phyloP scores from a whole-genome alignment of 2,888 invertebrate species.

The Phyllotreta striolata region DNA sequence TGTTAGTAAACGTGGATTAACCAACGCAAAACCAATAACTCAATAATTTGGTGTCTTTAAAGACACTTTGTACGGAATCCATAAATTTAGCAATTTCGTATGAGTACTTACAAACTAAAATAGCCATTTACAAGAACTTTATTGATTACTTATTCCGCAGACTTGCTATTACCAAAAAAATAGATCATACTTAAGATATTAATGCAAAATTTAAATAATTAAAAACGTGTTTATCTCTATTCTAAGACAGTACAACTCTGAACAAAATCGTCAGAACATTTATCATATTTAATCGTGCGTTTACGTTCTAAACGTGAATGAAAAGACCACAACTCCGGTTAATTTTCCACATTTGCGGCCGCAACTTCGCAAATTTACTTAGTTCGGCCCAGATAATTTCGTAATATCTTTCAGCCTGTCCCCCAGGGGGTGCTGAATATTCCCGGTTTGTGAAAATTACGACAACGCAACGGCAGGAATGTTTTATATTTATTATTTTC shows the following conservation, averaged over 20 bases:
- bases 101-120: too few relatives aligned
- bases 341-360: conserved; percentile 22
- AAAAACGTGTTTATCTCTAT: too few relatives aligned
- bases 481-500: conserved; percentile 16
- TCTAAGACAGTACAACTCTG: too few relatives aligned
- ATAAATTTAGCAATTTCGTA: too few relatives aligned
- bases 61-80: not conserved
- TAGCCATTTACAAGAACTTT: too few relatives aligned
- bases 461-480: conserved; percentile 6
- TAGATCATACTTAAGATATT: too few relatives aligned
- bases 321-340: conserved; percentile 13
- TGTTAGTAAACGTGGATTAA: conserved; percentile 17
- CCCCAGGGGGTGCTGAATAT: conserved; percentile 9
- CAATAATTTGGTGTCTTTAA: not conserved
- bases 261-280: not conserved
- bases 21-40: not conserved
- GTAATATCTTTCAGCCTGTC: conserved; percentile 10
- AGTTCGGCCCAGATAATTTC: conserved; percentile 21
- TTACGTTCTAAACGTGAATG: conserved; percentile 10
- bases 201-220: too few relatives aligned
- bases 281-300: conserved; percentile 13
- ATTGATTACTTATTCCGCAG: too few relatives aligned
- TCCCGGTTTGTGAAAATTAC: conserved; percentile 9
- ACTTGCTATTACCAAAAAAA: too few relatives aligned
- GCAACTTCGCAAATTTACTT: conserved; percentile 23